A percentile compares a stretch with the other conserved stretches of the same genome.
phyloP scores from a whole-genome alignment of 2,113 vertebrate species.

The Pelecanoides urinatrix region DNA sequence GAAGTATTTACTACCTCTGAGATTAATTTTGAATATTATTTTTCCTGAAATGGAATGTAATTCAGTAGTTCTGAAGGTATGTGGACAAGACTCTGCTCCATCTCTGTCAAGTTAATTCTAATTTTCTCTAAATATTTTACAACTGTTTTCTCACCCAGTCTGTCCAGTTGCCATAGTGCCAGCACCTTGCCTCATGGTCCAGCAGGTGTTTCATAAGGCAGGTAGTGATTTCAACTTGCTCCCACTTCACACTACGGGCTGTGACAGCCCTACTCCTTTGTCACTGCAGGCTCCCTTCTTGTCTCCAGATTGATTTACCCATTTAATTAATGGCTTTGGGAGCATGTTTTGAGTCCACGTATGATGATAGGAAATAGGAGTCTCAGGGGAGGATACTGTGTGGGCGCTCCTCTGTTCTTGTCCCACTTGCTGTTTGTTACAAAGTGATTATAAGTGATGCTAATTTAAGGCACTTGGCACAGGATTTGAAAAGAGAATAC shows the following conservation, averaged over 20 bases:
- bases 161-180: background rate
- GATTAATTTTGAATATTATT: background rate
- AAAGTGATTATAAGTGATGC: background rate
- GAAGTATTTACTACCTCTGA: background rate
- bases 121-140: background rate
- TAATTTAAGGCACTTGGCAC: background rate
- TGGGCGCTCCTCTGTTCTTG: background rate
- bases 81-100: background rate
- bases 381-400: background rate
- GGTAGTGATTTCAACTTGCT: background rate
- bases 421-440: background rate
- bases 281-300: background rate
- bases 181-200: background rate
- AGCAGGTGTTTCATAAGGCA: background rate
- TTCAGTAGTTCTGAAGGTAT: background rate
- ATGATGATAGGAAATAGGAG: background rate
- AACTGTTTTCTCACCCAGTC: background rate
- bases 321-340: background rate
- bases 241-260: accelerated
- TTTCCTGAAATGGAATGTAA: background rate
- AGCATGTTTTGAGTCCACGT: background rate
- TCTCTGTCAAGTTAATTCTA: background rate
- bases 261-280: background rate
- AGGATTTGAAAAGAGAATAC: background rate
- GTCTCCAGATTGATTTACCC: background rate